Evolutionary conservation across 2,888 invertebrate species (phyloP), one percentile per base, ranked within the genome.

Genomic region (Pyrrhosoma nymphula): DNA sequence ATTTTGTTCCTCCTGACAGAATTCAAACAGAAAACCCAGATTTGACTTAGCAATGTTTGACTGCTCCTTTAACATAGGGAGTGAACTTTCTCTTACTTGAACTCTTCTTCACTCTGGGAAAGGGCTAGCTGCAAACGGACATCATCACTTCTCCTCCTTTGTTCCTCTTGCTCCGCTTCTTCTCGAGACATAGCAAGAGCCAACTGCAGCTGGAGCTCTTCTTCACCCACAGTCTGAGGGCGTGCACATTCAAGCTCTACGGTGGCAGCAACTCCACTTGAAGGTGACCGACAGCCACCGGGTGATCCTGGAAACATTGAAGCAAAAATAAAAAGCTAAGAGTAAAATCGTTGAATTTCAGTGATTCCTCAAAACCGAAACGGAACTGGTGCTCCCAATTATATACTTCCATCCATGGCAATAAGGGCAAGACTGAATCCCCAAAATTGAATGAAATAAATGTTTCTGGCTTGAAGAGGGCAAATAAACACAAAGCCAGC

Each of bases 121-220:
- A 99, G 97, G 82, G 99, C 99, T 97, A 99, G 97, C 97, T 99
- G 99, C 96, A 99, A 98, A 96, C 99, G 98, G 96, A 99, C 99
- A 97, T 99, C 99, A 97, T 99, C 99, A 96, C 99, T 99, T 96
- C 99, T 98, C 95, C 99, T 97, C 96, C 99, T 98, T 96, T 99
- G 98, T 97, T 99, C 99, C 97, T 99, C 99, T 96, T 99, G 98
- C 96, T 99, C 99, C 60, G 99, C 99, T 97, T 99, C 99, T 97
- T 99, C 99, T 96, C 99, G 98, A 95, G 99, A 99, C 99, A 99
- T 99, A 95, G 99, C 99, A 97, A 99, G 97, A 93, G 99, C 99
- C 96, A 99, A 97, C 97, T 99, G 99, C 96, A 99, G 97, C 97
- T 99, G 99, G 96, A 99, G 97, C 97, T 99, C 99, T 97, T 99